Evolutionary conservation across 1,140 invertebrate genomes (phyloP).

Genomic region (Callitettix versicolor): DNA sequence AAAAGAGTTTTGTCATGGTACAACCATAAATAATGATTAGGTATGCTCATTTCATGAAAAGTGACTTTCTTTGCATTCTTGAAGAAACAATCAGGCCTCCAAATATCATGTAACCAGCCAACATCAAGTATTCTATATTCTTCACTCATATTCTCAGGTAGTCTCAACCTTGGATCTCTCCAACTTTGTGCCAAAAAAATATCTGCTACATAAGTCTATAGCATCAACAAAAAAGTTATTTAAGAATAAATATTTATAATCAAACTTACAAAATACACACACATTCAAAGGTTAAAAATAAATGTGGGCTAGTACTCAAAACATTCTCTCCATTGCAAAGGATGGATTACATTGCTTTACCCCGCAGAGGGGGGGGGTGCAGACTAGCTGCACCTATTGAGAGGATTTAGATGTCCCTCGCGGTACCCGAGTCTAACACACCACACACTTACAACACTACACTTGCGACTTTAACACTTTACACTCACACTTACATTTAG

Average conservation of each 20-base stretch:
- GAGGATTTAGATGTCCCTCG: too few relatives aligned
- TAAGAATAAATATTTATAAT: background rate
- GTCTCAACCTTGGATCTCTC: constrained; percentile 71
- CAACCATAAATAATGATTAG: constrained; percentile 85
- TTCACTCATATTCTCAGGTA: constrained; percentile 86
- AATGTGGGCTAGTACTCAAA: too few relatives aligned
- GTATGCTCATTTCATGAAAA: constrained; percentile 89
- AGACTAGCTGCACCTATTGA: too few relatives aligned
- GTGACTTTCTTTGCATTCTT: constrained; percentile 89
- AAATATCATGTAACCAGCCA: constrained; percentile 81
- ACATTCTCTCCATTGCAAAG: too few relatives aligned
- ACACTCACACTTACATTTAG: too few relatives aligned
- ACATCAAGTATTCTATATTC: constrained; percentile 83
- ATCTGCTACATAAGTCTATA: constrained; percentile 81
- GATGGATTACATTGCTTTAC: too few relatives aligned
- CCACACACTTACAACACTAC: too few relatives aligned
- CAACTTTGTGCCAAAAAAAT: constrained; percentile 87
- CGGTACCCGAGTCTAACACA: too few relatives aligned
- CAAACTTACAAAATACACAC: background rate
- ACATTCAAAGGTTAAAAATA: background rate
- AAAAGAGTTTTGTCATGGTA: constrained; percentile 82
- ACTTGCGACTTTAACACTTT: too few relatives aligned
- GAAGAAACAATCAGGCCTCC: constrained; percentile 86
- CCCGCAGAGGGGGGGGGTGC: too few relatives aligned
- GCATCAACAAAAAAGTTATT: constrained; percentile 14